These are phyloP conservation scores for Itoplectis maculator DNA, from an alignment of 2,888 invertebrate species.

Conservation along the genomic window DNA sequence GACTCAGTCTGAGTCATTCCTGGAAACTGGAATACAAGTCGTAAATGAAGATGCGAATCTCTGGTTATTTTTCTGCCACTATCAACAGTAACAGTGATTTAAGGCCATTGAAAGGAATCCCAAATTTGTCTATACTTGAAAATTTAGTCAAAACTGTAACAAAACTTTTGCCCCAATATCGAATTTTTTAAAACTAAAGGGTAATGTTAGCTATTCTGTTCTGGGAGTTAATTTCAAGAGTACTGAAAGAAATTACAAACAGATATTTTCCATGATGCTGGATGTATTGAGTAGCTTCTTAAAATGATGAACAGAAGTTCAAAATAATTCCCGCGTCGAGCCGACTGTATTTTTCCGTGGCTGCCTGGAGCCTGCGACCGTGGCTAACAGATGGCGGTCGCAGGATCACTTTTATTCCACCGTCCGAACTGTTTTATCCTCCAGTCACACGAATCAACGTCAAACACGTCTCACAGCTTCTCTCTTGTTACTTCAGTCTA, in stretches of 20 bases:
- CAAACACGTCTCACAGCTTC: not conserved
- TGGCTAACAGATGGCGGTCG: conserved; percentile 51
- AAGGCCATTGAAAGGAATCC: not conserved
- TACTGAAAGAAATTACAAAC: not conserved
- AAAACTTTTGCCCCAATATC: not conserved
- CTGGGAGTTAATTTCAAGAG: conserved; percentile 16
- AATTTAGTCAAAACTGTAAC: not conserved
- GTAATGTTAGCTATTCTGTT: conserved; percentile 22
- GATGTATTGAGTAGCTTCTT: conserved; percentile 16
- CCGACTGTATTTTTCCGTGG: not conserved
- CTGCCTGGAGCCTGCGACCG: not conserved
- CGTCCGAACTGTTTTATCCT: conserved; percentile 55
- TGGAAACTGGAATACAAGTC: not conserved
- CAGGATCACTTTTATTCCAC: conserved; percentile 35
- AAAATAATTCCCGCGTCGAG: not conserved
- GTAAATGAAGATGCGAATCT: not conserved
- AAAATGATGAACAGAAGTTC: not conserved
- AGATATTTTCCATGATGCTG: conserved; percentile 19
- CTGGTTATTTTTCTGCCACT: not conserved
- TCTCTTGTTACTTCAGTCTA: not conserved
- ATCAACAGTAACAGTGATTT: not conserved
- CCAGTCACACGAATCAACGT: not conserved
- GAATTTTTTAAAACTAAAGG: conserved; percentile 29
- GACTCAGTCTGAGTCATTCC: not conserved
- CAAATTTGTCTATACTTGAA: not conserved